Evolutionary conservation across 1,140 invertebrate genomes (phyloP).

Genomic region (Branchinecta lindahli): DNA sequence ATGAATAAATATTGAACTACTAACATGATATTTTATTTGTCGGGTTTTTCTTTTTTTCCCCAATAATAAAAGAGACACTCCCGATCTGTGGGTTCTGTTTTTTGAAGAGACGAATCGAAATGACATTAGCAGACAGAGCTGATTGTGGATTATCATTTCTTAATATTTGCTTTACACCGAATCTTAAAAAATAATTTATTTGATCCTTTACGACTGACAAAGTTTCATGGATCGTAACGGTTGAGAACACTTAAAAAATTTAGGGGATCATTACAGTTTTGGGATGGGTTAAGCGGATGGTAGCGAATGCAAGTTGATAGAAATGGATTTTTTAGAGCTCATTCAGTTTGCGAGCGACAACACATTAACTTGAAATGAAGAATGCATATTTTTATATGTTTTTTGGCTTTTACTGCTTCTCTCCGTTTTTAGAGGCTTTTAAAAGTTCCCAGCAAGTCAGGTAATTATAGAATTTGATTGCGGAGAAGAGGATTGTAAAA

Average conservation of each 20-base stretch:
- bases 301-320: not conserved
- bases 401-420: not conserved
- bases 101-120: no score
- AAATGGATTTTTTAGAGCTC: conserved; percentile 6
- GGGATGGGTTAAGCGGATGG: not conserved
- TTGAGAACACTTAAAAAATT: not conserved
- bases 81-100: no score
- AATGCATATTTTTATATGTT: conserved; percentile 9
- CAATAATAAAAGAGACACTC: no score
- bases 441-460: not conserved
- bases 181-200: conserved; percentile 7
- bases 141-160: no score
- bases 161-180: not conserved
- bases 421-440: conserved; percentile 8
- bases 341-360: not conserved
- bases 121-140: no score
- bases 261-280: not conserved
- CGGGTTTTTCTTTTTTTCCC: no score
- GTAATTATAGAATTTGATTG: conserved; percentile 10
- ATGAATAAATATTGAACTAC: no score
- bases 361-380: conserved; percentile 9
- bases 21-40: no score
- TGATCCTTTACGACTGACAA: not conserved
- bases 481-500: not conserved
- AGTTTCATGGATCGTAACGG: not conserved